phyloP scores from a whole-genome alignment of 2,113 vertebrate genomes.

The Eurypyga helias region DNA sequence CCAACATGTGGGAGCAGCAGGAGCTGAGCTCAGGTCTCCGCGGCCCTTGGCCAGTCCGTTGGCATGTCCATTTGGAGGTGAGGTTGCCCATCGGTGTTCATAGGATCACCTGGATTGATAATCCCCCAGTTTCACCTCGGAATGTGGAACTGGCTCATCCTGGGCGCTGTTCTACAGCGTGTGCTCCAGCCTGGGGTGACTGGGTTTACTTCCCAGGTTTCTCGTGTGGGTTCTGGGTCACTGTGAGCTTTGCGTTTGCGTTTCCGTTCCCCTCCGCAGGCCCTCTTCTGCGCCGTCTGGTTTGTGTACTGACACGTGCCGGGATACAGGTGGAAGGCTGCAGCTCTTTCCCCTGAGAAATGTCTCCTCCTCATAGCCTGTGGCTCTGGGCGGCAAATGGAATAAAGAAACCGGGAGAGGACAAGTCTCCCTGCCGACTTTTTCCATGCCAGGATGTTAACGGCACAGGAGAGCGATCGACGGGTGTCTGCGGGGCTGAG shows the following conservation, averaged over 20 bases:
- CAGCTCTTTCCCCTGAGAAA: background rate
- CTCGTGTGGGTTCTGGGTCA: background rate
- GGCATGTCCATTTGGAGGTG: background rate
- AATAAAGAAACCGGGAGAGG: background rate
- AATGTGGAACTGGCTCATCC: background rate
- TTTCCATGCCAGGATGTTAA: background rate
- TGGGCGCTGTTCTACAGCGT: background rate
- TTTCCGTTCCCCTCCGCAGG: background rate
- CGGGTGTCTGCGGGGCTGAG: background rate
- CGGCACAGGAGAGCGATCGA: background rate
- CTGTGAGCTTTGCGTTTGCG: background rate
- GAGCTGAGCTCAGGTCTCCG: background rate
- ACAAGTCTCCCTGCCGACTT: background rate
- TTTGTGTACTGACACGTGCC: background rate
- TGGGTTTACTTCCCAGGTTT: background rate
- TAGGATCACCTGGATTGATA: background rate
- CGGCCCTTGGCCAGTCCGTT: background rate
- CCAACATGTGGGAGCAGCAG: background rate
- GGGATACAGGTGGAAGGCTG: background rate
- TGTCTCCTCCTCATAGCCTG: background rate
- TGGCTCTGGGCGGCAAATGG: background rate
- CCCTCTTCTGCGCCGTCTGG: background rate
- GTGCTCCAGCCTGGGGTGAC: fast-evolving
- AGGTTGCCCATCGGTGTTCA: background rate
- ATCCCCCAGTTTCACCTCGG: background rate